A percentile compares a stretch with the other conserved stretches of the same genome.
phyloP scores from a whole-genome alignment of 1,140 invertebrate species.

The Brachystomella parvula region DNA sequence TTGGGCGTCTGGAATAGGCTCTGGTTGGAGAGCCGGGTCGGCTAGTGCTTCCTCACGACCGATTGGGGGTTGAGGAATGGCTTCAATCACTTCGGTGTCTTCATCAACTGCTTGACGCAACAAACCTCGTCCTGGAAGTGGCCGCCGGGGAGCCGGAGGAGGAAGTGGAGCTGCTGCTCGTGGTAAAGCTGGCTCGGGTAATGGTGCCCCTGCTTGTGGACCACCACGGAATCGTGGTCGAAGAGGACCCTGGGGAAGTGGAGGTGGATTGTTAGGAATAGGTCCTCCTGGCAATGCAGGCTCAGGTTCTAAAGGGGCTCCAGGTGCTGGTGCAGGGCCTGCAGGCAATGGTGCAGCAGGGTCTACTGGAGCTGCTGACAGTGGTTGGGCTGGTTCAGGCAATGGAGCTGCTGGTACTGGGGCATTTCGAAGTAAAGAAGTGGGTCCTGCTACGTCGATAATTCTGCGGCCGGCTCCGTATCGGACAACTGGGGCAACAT shows the following conservation, averaged over 20 bases:
- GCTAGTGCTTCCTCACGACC: constrained; percentile 6
- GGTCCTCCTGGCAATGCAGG: constrained; percentile 21
- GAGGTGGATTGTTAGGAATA: constrained; percentile 15
- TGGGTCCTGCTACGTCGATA: constrained; percentile 30
- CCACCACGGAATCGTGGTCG: neutral
- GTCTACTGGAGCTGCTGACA: constrained; percentile 1
- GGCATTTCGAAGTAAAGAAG: constrained; percentile 29
- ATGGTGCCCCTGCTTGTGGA: neutral
- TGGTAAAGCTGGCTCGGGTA: neutral
- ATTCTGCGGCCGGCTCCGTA: constrained; percentile 35
- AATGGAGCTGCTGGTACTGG: neutral
- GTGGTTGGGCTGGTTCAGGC: constrained; percentile 5
- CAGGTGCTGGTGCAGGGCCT: constrained; percentile 30
- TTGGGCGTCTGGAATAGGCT: constrained; percentile 19
- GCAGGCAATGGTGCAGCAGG: constrained; percentile 15
- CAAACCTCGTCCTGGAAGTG: constrained; percentile 22
- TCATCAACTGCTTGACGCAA: constrained; percentile 18
- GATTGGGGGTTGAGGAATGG: constrained; percentile 25
- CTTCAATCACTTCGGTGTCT: constrained; percentile 17
- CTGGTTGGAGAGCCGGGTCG: too few species aligned
- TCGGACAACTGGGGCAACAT: constrained; percentile 36
- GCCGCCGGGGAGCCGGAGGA: constrained; percentile 17
- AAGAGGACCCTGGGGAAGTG: too few species aligned
- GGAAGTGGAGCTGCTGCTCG: constrained; percentile 20
- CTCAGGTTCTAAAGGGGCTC: constrained; percentile 19